phyloP scores from a whole-genome alignment of 2,797 vertebrate genomes.

The Neostethus bicornis region DNA sequence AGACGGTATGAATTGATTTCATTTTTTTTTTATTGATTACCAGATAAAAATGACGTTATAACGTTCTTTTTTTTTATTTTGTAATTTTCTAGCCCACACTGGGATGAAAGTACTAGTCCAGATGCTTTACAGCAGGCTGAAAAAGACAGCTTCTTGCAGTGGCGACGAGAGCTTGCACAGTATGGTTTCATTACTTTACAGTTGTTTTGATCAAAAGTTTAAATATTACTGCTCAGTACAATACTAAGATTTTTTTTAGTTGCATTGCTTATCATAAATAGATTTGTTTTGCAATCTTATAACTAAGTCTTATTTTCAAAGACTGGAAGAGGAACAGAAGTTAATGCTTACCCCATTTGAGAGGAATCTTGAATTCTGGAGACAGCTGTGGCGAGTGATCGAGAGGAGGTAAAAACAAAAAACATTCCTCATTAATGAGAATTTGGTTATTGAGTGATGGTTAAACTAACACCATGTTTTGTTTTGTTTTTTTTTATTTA shows the following conservation, averaged over 20 bases:
- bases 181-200: conserved; percentile 75
- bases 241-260: background rate
- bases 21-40: background rate
- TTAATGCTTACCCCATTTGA: conserved; percentile 96
- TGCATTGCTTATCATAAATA: background rate
- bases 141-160: conserved; percentile 90
- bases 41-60: background rate
- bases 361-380: conserved; percentile 97
- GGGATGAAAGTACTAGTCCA: conserved; percentile 89
- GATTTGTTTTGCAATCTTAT: conserved; percentile 7
- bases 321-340: conserved; percentile 94
- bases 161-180: conserved; percentile 91
- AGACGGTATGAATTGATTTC: conserved; percentile 77
- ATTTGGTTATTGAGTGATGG: background rate
- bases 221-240: background rate
- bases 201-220: conserved; percentile 5
- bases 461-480: background rate
- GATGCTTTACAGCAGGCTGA: conserved; percentile 88
- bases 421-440: background rate
- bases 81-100: conserved; percentile 86
- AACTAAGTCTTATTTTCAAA: conserved; percentile 48
- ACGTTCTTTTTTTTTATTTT: conserved; percentile 8
- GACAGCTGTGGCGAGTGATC: conserved; percentile 97
- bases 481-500: conserved; percentile 58
- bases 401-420: conserved; percentile 87